Base-by-base conservation (phyloP, 2,888 invertebrate genomes). In the Hypsopygia costalis region DNA sequence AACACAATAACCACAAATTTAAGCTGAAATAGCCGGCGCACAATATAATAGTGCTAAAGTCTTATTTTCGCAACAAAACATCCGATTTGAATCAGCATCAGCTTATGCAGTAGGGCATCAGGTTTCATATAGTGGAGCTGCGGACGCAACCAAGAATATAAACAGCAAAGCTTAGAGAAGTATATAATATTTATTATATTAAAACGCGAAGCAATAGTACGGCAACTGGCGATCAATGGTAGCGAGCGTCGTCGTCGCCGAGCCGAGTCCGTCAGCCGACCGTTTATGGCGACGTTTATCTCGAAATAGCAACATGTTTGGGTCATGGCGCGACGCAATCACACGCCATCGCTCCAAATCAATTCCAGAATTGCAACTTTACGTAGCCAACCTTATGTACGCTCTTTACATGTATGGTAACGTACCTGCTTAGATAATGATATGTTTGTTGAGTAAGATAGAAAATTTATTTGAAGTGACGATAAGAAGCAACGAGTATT, bases 241-340 rank as follows among this genome's bases (percentile, higher is more conserved):
- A 53, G 62, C 12, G 53, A 59, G 55, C 49, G 44, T 49, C 49
- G 46, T 33, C 45, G 44, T 43, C 60, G 63, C 59, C 68, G 57
- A 52, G 67, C 66, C 62, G 64, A 67, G 61, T 8, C 31, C 11
- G 31, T 11, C 70, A 56, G 64, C 61, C 66, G 54, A 55, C 78
- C 83, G 75, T 83, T 85, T 88, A 87, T 81, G 87, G 86, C 66
- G 59, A 68, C 74, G 76, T 79, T 83, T 85, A 86, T 83, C 83
- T 86, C 81, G 75, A 86, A 85, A 87, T 83, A 88, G 85, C 75
- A 81, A 81, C 82, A 79, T 78, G 87, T 85, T 85, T 80, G 77
- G 81, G 75, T 78, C 81, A 78, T 68, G 70, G 63, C 68, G 58
- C 74, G 67, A 75, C 78, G 81, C 77, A 82, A 81, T 81, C 78